Evolutionary conservation across 92 coral and sea anemone species (phyloP), one percentile per base, ranked within the genome.

Genomic region (Epizoanthus scotinus): DNA sequence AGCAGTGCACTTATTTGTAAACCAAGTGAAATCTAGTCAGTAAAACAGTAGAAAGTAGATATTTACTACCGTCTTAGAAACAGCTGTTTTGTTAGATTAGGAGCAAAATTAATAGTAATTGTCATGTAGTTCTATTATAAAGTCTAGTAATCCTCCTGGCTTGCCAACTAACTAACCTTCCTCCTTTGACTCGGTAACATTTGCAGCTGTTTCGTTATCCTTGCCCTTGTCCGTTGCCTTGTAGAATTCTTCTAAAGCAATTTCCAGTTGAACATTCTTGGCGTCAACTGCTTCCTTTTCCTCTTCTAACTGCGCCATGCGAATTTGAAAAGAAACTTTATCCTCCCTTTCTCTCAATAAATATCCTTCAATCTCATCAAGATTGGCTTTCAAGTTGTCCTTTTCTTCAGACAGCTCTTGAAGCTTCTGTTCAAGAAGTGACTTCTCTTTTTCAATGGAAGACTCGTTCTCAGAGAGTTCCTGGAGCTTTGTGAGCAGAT

Each of bases 191-290:
- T 54, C 57, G 49, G 73, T 13, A 13, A 36, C 72, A n/a, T 82
- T 87, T 12, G 55, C 78, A 2, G 31, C 83, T 8, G 62, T 25
- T 19, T 63, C 65, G 3, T 78, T 73, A 13, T 87, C 84, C 53
- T 86, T 86, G 34, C 82, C 82, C 47, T 93, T 93, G 78, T 95
- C 99, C 15, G 99, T 95, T 28, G 98, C 79, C 82, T 90, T 89
- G 4, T 91, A 89, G 86, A 95, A 95, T 67, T 95, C 99, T 63
- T 95, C 99, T 24, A 95, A 67, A 36, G 99, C 99, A 85, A 89
- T 91, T 59, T 95, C 93, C 36, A 95, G 77, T 67, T 95, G 96
- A 9, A 71, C 60, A 56, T 86, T 70, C 84, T 92, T 94, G 2
- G 71, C 84, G 22, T 94, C 94, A 10, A 91, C 87, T 28, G 82